A percentile compares a stretch with the other conserved stretches of the same genome.
Conservation (phyloP, 2,797 vertebrate genomes). For the Chrysocyon brachyurus region DNA sequence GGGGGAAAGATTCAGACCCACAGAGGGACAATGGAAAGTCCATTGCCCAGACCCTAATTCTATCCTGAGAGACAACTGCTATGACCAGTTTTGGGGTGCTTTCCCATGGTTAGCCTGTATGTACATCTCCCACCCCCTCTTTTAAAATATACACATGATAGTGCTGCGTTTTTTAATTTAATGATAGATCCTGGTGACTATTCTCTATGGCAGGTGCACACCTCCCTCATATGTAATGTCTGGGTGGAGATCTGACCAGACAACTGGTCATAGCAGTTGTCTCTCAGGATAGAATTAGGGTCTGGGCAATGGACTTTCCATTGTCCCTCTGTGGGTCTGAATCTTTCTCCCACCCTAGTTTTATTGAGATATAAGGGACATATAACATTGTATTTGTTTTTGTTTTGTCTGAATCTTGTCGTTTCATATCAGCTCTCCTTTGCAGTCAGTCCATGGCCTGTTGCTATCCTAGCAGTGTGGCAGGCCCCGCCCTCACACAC, state of each 20-base stretch:
- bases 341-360: too few species aligned
- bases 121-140: too few species aligned
- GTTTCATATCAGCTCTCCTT: not conserved
- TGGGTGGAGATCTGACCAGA: too few species aligned
- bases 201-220: not conserved
- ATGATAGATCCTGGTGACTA: not conserved
- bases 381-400: too few species aligned
- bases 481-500: fast-evolving
- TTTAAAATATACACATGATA: not conserved
- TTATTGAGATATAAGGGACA: too few species aligned
- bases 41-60: not conserved
- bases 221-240: not conserved
- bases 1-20: not conserved
- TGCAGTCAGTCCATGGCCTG: not conserved
- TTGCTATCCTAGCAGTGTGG: not conserved
- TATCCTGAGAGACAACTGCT: not conserved
- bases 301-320: too few species aligned
- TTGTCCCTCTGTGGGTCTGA: too few species aligned
- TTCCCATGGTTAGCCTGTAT: not conserved
- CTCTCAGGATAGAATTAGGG: too few species aligned
- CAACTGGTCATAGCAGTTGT: too few species aligned
- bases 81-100: not conserved
- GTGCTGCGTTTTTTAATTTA: not conserved
- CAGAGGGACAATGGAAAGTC: not conserved
- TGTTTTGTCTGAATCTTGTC: not conserved